Percentiles rank a stretch among this genome's conserved stretches.
Evolutionary conservation across 2,888 invertebrate genomes (phyloP).

Genomic region (Melikaiella ostensackeni): DNA sequence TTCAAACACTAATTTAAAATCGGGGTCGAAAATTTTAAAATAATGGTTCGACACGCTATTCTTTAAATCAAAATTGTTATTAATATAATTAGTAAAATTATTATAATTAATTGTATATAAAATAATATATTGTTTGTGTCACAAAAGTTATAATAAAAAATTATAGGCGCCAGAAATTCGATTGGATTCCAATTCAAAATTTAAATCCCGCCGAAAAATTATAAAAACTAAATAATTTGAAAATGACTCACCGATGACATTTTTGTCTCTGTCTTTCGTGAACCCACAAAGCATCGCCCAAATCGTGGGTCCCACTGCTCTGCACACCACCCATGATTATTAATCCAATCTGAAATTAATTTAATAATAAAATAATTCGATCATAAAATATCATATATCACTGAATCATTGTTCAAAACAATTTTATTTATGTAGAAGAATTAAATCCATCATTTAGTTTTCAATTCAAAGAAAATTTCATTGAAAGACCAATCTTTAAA

Average conservation of each 20-base stretch:
- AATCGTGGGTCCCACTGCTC: constrained; percentile 70
- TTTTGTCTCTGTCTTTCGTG: constrained; percentile 74
- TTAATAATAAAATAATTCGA: constrained; percentile 16
- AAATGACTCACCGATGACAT: constrained; percentile 66
- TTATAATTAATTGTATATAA: too few species aligned
- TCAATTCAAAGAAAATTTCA: not conserved
- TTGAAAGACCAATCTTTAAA: not conserved
- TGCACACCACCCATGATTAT: constrained; percentile 73
- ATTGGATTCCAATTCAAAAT: not conserved
- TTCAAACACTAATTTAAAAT: constrained; percentile 17
- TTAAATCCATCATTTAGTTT: not conserved
- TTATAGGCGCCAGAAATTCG: too few species aligned
- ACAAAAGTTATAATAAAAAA: too few species aligned
- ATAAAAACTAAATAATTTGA: not conserved
- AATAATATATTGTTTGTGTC: too few species aligned
- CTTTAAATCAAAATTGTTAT: not conserved
- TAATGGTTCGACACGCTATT: not conserved
- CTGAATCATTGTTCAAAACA: not conserved
- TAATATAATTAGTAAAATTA: too few species aligned
- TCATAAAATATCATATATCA: too few species aligned
- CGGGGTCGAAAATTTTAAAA: constrained; percentile 7
- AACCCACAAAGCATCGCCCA: constrained; percentile 74
- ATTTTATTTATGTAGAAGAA: not conserved
- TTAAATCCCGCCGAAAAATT: not conserved
- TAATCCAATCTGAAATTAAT: constrained; percentile 40